Evolutionary conservation across 2,797 vertebrate species (phyloP), one percentile per base, ranked within the genome.

Genomic region (Myotis pilosus): DNA sequence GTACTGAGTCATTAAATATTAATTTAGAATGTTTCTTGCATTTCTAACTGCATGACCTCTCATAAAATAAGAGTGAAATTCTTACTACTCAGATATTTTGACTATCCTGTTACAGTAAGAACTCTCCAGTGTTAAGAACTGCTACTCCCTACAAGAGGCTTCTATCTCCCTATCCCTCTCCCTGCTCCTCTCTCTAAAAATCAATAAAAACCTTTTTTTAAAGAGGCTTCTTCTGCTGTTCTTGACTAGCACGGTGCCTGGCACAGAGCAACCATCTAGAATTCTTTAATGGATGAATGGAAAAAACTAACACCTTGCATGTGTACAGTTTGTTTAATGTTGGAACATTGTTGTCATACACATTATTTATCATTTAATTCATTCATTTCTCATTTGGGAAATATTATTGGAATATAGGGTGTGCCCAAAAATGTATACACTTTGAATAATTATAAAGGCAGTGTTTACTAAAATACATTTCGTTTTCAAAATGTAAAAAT

Each of bases 31-130:
- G 22, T 41, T 91, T 72, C 44, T 57, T 81, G 30, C 15, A 75
- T 89, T 92, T 82, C 62, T 88, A 36, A 49, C 53, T 28, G 57
- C 5, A 51, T 41, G 25, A 44, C 9, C 33, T 25, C 20, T 94
- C 41, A 83, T 23, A 87, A 87, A 93, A 38, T 86, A 38, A 79
- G 81, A 94, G 57, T 33, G 2, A 79, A 47, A 69, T 81, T 94
- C 33, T 82, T n/a, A 23, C 55, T 28, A 25, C 16, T 78, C 7
- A 33, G 33, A 30, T 71, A 3, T 71, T 86, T 92, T 64, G 16
- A 44, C 11, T n/a, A 1, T n/a, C 0, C 2, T 4, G 6, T 62
- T 16, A 13, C 3, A 13, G 6, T 9, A 36, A 66, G 38, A 90
- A 85, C 11, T 38, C 44, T 85, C 68, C 12, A 11, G 10, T 66